Conservation (phyloP, 2,113 vertebrate genomes). For the Ranitomeya imitator region DNA sequence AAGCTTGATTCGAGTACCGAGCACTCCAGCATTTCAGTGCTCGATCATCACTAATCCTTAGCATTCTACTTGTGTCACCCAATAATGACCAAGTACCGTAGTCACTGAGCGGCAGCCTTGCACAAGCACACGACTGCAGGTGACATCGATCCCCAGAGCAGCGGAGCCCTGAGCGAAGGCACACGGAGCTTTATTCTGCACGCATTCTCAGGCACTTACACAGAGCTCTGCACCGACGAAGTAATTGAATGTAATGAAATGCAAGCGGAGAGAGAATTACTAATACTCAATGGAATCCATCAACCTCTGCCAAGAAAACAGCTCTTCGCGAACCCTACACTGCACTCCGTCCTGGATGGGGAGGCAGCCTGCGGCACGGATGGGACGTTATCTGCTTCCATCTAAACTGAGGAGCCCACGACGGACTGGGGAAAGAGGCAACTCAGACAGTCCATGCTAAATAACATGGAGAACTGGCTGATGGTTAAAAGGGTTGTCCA, state of each 20-base stretch:
- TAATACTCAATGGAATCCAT: conserved; percentile 54
- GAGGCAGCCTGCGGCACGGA: conserved; percentile 23
- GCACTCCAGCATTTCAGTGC: too few relatives aligned
- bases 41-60: background rate
- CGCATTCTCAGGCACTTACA: conserved; percentile 49
- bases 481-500: background rate
- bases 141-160: background rate
- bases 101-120: too few relatives aligned
- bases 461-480: background rate
- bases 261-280: conserved; percentile 51
- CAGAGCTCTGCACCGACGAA: conserved; percentile 44
- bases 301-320: conserved; percentile 43
- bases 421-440: background rate
- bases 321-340: conserved; percentile 29
- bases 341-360: background rate
- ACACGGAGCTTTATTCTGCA: background rate
- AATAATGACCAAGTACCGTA: background rate
- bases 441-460: background rate
- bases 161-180: background rate
- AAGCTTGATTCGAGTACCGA: too few relatives aligned
- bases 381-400: conserved; percentile 14
- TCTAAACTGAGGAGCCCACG: conserved; percentile 8
- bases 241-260: conserved; percentile 54
- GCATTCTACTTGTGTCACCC: background rate
- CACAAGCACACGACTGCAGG: too few relatives aligned